A percentile compares a stretch with the other conserved stretches of the same genome.
phyloP scores from a whole-genome alignment of 2,888 invertebrate genomes.

The Platycnemis pennipes region DNA sequence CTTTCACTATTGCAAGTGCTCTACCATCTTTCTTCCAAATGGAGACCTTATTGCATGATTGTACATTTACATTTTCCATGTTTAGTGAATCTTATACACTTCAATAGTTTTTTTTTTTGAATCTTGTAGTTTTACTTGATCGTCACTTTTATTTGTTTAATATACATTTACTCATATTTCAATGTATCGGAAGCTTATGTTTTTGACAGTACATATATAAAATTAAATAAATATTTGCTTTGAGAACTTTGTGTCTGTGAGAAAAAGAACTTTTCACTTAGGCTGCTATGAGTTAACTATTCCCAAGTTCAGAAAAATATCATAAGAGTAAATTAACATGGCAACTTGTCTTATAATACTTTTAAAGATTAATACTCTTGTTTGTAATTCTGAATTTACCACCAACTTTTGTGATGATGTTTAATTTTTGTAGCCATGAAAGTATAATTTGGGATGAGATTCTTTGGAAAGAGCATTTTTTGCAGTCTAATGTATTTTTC shows the following conservation, averaged over 20 bases:
- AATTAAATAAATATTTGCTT: background rate
- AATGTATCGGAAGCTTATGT: background rate
- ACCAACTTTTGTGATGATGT: background rate
- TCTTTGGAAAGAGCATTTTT: conserved; percentile 15
- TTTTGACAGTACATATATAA: background rate
- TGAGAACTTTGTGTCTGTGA: background rate
- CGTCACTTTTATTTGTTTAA: background rate
- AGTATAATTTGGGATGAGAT: conserved; percentile 13
- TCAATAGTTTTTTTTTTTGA: background rate
- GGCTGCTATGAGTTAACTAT: background rate
- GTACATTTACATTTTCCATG: conserved; percentile 33
- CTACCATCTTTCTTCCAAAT: conserved; percentile 37
- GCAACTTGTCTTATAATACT: background rate
- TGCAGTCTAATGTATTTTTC: conserved; percentile 58
- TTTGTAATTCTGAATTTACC: background rate
- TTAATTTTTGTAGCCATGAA: background rate
- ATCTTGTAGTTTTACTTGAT: conserved; percentile 10
- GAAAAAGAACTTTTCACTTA: background rate
- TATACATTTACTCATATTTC: background rate
- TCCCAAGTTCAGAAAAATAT: background rate
- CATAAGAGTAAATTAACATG: background rate
- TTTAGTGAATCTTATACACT: background rate
- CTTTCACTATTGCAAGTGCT: conserved; percentile 39
- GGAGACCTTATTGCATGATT: conserved; percentile 54
- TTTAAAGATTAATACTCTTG: background rate